Evolutionary conservation across 1,140 invertebrate genomes (phyloP), one percentile per base, ranked within the genome.

Genomic region (Drosophila rufa): DNA sequence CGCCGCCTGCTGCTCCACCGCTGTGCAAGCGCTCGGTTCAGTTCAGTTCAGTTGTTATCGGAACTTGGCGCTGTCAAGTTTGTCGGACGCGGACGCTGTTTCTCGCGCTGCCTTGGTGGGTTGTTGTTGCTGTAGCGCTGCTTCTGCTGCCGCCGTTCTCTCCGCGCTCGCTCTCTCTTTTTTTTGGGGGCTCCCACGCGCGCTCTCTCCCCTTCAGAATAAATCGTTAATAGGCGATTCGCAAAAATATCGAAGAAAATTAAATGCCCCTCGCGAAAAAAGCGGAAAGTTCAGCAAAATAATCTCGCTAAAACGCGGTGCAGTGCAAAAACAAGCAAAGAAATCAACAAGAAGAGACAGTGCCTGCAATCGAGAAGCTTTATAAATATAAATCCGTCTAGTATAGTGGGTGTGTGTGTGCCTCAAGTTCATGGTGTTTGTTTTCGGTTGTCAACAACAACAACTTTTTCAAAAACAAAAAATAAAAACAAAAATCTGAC

Each of bases 391-490:
- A 55, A 38, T 55, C 51, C 51, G 17, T 55, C 51, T 55, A 55
- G 38, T 59, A 33, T 58, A 59, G 65, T 55, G 59, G 45, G 38
- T 56, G 36, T 36, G 51, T 64, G 42, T 36, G 56, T 60, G 50
- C 46, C 77, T 78, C 84, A 89, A 87, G 83, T 87, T 87, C 83
- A 87, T 75, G 80, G 53, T 78, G 80, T 70, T 83, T 70, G 46
- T 79, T 71, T 71, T 82, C 59, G 83, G 70, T 83, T 89, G 83
- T 89, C 83, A 80, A 80, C 80, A 86, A 79, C 69, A 85, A 65
- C 68, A 77, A 75, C 17, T 48, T 42, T 47, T 42, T 43, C 27
- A 53, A 43, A 62, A 75, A 75, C 59, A 75, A 75, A 53, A 57
- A 75, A 33, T 27, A 57, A 38, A 58, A 33, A 51, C 46, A 73